Conservation (phyloP, 2,888 invertebrate species). For the Panzeria rudis region DNA sequence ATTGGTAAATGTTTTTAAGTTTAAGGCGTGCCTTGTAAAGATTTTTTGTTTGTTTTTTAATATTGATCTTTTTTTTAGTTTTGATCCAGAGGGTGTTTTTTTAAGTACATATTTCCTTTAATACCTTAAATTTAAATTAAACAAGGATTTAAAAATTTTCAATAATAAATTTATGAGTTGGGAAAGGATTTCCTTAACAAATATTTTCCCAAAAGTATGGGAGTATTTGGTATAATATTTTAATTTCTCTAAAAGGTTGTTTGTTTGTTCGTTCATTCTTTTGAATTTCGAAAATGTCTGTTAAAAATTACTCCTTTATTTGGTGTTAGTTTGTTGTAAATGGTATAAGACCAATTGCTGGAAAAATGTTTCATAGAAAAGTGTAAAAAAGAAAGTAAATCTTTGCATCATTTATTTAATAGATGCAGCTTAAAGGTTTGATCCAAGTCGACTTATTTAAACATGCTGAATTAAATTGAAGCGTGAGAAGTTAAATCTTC, state of each 20-base stretch:
- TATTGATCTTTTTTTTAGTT: slow-evolving; percentile 58
- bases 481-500: neutral
- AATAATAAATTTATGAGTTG: slow-evolving; percentile 64
- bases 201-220: slow-evolving; percentile 29
- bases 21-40: slow-evolving; percentile 61
- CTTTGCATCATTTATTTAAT: neutral
- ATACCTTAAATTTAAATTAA: slow-evolving; percentile 60
- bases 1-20: slow-evolving; percentile 32
- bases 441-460: slow-evolving; percentile 3
- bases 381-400: neutral
- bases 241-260: slow-evolving; percentile 62
- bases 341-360: slow-evolving; percentile 60
- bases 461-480: neutral
- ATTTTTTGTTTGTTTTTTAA: slow-evolving; percentile 59
- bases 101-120: slow-evolving; percentile 8
- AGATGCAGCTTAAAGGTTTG: neutral
- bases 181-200: slow-evolving; percentile 40
- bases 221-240: slow-evolving; percentile 30
- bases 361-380: slow-evolving; percentile 51
- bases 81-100: slow-evolving; percentile 43
- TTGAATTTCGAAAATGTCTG: slow-evolving; percentile 26
- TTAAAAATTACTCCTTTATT: slow-evolving; percentile 26
- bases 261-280: neutral
- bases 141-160: slow-evolving; percentile 62
- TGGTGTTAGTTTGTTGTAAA: neutral